These are phyloP conservation scores for Trachymyrmex cornetzi DNA, from an alignment of 1,140 invertebrate species.

Conservation along the genomic window DNA sequence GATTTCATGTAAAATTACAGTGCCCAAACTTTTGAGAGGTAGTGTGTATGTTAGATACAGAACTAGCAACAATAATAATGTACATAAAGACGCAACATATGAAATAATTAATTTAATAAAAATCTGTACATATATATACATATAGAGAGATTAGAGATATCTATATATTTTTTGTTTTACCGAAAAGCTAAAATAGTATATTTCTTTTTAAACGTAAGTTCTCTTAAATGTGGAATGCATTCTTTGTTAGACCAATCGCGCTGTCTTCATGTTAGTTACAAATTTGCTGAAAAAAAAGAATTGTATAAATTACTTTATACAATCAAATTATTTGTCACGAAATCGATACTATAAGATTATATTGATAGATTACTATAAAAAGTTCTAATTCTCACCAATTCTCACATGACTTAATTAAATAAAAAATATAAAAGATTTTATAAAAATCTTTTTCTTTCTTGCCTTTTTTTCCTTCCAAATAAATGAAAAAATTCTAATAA, in stretches of 20 bases:
- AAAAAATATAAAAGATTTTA: neutral
- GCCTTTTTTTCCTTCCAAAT: neutral
- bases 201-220: constrained; percentile 6
- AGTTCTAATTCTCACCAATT: neutral
- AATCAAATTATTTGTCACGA: neutral
- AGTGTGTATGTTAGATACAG: too few relatives aligned
- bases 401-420: neutral
- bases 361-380: neutral
- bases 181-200: constrained; percentile 23
- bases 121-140: too few relatives aligned
- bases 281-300: constrained; percentile 67
- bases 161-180: constrained; percentile 13
- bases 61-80: too few relatives aligned
- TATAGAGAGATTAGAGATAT: neutral
- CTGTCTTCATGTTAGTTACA: constrained; percentile 42
- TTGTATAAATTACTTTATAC: constrained; percentile 15
- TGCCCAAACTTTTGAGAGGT: too few relatives aligned
- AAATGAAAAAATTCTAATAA: neutral
- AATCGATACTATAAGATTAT: constrained; percentile 9
- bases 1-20: too few relatives aligned
- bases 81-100: too few relatives aligned
- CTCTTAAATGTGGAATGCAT: constrained; percentile 23
- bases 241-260: constrained; percentile 10
- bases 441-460: too few relatives aligned
- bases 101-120: too few relatives aligned